phyloP scores from a whole-genome alignment of 2,888 invertebrate genomes.

The Zeuzera pyrina region DNA sequence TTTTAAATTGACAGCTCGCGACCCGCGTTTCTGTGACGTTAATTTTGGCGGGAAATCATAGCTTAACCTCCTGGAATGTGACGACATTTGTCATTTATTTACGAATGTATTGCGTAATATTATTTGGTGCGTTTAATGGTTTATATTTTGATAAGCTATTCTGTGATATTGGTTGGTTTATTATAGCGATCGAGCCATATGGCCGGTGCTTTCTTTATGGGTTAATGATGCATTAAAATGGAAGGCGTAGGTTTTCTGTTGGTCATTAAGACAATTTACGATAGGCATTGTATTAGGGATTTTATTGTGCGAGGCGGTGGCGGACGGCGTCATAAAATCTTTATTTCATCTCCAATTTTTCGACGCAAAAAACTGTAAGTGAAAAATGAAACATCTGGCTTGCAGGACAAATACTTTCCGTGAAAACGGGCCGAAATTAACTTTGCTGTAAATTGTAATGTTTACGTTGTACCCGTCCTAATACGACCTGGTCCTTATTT shows the following conservation, averaged over 20 bases:
- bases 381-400: slow-evolving; percentile 3
- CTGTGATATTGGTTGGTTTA: too few relatives aligned
- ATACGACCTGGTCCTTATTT: too few relatives aligned
- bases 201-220: slow-evolving; percentile 20
- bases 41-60: slow-evolving; percentile 20
- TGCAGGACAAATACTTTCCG: too few relatives aligned
- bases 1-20: slow-evolving; percentile 16
- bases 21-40: slow-evolving; percentile 14
- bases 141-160: too few relatives aligned
- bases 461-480: too few relatives aligned
- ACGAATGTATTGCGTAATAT: background rate
- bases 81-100: background rate
- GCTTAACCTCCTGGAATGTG: background rate
- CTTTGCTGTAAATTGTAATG: too few relatives aligned
- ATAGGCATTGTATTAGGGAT: slow-evolving; percentile 22
- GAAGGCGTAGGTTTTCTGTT: slow-evolving; percentile 15
- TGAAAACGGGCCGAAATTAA: too few relatives aligned
- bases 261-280: slow-evolving; percentile 28
- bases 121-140: too few relatives aligned
- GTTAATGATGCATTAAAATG: slow-evolving; percentile 22
- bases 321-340: slow-evolving; percentile 24
- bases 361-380: slow-evolving; percentile 6
- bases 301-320: slow-evolving; percentile 21
- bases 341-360: slow-evolving; percentile 1
- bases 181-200: slow-evolving; percentile 22